phyloP scores from a whole-genome alignment of 2,113 vertebrate species.

The Spea bombifrons region DNA sequence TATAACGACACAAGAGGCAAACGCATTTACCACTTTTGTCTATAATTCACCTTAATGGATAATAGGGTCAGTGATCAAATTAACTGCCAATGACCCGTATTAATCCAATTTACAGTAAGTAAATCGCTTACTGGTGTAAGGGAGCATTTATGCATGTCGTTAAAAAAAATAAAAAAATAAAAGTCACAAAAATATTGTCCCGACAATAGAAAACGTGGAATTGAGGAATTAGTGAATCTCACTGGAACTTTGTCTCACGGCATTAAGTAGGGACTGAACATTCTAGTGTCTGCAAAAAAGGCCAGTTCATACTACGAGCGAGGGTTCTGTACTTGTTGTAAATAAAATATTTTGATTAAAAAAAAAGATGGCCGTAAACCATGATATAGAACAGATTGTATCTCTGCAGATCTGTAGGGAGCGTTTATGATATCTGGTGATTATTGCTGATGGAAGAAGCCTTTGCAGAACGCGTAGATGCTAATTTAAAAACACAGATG shows the following conservation, averaged over 20 bases:
- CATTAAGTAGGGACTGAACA: too few relatives aligned
- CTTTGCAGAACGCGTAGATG: background rate
- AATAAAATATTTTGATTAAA: background rate
- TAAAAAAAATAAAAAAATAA: too few relatives aligned
- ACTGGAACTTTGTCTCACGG: too few relatives aligned
- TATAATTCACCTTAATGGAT: slow-evolving; percentile 3
- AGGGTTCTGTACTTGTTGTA: too few relatives aligned
- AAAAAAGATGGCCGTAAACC: background rate
- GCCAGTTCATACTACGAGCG: too few relatives aligned
- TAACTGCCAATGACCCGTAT: slow-evolving; percentile 21
- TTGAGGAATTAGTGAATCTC: too few relatives aligned
- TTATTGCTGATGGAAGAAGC: slow-evolving; percentile 47
- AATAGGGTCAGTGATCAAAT: slow-evolving; percentile 12
- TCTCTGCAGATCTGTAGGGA: slow-evolving; percentile 2
- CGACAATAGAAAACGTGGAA: too few relatives aligned
- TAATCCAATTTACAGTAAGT: slow-evolving; percentile 20
- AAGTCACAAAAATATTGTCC: too few relatives aligned
- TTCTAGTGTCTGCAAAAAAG: too few relatives aligned
- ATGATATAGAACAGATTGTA: background rate
- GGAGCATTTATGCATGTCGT: background rate
- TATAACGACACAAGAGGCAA: too few relatives aligned
- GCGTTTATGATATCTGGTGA: slow-evolving; percentile 2
- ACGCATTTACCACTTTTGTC: background rate
- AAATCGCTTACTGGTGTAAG: background rate
- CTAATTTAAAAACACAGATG: slow-evolving; percentile 55